phyloP scores from a whole-genome alignment of 35 echinoderm and acorn worm species.

The Heliocidaris erythrogramma region DNA sequence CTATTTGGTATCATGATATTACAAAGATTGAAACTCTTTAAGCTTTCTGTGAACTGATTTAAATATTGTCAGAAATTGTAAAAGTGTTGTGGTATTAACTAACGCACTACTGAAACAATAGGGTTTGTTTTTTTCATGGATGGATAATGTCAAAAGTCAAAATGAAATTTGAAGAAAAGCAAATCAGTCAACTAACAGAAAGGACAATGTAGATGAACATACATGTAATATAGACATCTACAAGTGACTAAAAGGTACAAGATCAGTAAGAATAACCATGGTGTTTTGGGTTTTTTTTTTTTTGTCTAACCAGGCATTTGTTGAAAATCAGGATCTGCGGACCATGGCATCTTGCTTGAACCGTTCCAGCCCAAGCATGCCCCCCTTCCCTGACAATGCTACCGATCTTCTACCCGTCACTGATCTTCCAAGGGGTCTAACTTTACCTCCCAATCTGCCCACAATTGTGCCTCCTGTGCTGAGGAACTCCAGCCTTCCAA shows the following conservation, averaged over 20 bases:
- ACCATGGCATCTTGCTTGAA: constrained; percentile 26
- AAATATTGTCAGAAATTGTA: not conserved
- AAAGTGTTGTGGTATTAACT: too few species aligned
- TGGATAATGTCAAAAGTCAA: not conserved
- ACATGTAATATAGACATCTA: too few species aligned
- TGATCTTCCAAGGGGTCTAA: not conserved
- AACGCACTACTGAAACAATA: too few species aligned
- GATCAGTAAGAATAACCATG: not conserved
- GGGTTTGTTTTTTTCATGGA: not conserved
- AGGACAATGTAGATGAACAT: too few species aligned
- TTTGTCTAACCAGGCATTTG: not conserved
- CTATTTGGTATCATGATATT: not conserved
- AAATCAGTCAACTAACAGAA: too few species aligned
- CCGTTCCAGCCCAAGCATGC: not conserved
- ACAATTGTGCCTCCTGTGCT: not conserved
- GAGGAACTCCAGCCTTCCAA: not conserved
- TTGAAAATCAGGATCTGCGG: constrained; percentile 11
- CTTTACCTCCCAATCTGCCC: not conserved
- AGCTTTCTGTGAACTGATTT: not conserved
- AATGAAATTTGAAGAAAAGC: not conserved
- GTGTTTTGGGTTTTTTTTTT: not conserved
- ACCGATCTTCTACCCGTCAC: not conserved
- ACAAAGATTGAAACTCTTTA: not conserved
- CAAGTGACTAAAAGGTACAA: too few species aligned
- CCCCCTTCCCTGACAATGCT: constrained; percentile 12